Percentiles rank a stretch among this genome's conserved stretches.
These are phyloP conservation scores for Hoplodrina blanda DNA, from an alignment of 2,888 invertebrate genomes.

Conservation along the genomic window DNA sequence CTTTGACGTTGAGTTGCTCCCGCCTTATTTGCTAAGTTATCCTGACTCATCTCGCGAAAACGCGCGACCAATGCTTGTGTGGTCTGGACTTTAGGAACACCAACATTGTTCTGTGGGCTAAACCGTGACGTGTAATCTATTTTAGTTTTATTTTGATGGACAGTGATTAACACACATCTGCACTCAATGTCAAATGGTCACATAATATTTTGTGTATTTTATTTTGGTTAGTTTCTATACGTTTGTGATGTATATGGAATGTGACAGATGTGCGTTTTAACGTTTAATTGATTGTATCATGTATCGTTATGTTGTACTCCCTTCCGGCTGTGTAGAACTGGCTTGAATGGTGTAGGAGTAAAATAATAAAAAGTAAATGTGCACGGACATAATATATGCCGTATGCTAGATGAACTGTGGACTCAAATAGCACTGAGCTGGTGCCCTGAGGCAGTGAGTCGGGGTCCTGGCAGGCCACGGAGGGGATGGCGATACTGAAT, in stretches of 20 bases:
- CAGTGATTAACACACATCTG: conserved; percentile 70
- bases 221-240: conserved; percentile 38
- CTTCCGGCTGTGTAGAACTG: conserved; percentile 21
- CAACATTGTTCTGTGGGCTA: conserved; percentile 52
- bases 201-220: conserved; percentile 44
- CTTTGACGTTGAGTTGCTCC: background rate
- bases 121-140: conserved; percentile 69
- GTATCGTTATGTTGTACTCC: conserved; percentile 26
- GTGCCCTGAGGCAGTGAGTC: no score
- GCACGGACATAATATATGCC: no score
- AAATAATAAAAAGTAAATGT: background rate
- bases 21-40: background rate
- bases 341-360: conserved; percentile 2
- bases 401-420: no score
- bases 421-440: no score
- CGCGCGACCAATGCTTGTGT: background rate
- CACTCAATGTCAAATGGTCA: conserved; percentile 65
- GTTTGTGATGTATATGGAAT: conserved; percentile 34
- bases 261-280: conserved; percentile 36
- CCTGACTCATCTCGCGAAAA: background rate
- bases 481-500: no score
- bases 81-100: conserved; percentile 21
- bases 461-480: no score
- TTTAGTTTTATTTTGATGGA: conserved; percentile 77
- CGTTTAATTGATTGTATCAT: conserved; percentile 33